phyloP scores from a whole-genome alignment of 2,797 vertebrate genomes.

The Chelidonichthys spinosus region DNA sequence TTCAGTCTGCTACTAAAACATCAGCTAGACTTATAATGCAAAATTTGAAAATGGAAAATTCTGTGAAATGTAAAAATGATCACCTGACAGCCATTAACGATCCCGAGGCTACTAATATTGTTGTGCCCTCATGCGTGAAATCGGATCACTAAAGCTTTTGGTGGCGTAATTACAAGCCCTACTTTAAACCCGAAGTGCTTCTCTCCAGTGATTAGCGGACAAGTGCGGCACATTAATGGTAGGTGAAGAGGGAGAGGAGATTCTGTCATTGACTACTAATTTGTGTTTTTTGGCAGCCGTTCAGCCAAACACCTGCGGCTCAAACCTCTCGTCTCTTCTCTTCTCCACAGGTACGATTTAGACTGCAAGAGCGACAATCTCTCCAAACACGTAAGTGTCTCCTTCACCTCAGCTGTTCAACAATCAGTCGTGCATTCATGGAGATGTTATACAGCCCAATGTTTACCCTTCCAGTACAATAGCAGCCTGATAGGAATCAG shows the following conservation, averaged over 20 bases:
- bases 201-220: constrained; percentile 39
- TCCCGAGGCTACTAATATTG: neutral
- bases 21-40: neutral
- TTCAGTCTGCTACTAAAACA: constrained; percentile 3
- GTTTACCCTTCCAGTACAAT: constrained; percentile 49
- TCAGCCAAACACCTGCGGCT: constrained; percentile 16
- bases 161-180: neutral
- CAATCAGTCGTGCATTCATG: constrained; percentile 58
- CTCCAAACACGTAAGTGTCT: constrained; percentile 85
- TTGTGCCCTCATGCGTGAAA: constrained; percentile 14
- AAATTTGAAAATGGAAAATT: neutral
- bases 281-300: constrained; percentile 37
- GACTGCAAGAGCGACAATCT: constrained; percentile 88
- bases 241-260: constrained; percentile 18
- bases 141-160: constrained; percentile 21
- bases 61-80: neutral
- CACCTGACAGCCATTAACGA: neutral
- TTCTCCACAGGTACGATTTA: constrained; percentile 81
- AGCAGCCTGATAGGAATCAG: constrained; percentile 49
- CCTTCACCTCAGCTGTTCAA: constrained; percentile 44
- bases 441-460: constrained; percentile 22
- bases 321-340: constrained; percentile 23
- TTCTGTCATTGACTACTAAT: constrained; percentile 14
- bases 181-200: constrained; percentile 31
- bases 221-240: constrained; percentile 14